Base-by-base conservation (phyloP, 2,888 invertebrate species). In the Hololepta plana region DNA sequence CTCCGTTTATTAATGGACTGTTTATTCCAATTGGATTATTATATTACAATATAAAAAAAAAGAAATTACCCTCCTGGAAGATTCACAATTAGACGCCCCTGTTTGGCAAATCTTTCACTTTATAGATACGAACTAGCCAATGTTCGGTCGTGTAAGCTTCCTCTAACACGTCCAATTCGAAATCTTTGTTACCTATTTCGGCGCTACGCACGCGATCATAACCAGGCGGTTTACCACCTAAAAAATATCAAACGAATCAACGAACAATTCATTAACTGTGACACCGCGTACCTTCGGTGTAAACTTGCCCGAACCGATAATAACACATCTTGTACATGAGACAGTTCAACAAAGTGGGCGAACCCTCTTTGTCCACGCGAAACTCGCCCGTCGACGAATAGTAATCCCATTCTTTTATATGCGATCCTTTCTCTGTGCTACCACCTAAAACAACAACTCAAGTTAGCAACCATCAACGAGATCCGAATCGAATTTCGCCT, bases 281-380 rank as follows among this genome's bases (percentile, higher is more conserved):
- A 25, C 5, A 16, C 39, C 75, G 84, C 80, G 44, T 34, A 49
- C 82, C 85, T 62, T 95, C 93, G 0, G 93, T 93, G 52, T 90
- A 93, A 33, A 93, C 84, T 44, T 84, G 81, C 0, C 93, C 95
- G 53, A 96, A 98, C 47, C 88, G 72, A 60, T 98, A 95, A 55
- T 96, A 98, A 60, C 91, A 93, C 84, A 98, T 85, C 64, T 96
- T 98, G 63, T 98, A 96, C 96, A 96, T 98, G 35, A 96, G 70
- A 47, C 90, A 95, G 61, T 98, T 95, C 41, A 95, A 73, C 40
- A 98, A 63, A 10, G 79, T 77, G 15, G 72, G 71, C 2, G 93
- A 85, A 20, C 93, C 95, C 49, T 91, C 91, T 39, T 80, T 79
- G 59, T 96, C 96, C 2, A 98, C 79, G 21, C 93, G 64, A 59